Evolutionary conservation across 2,888 invertebrate species (phyloP).

Genomic region (Lasius platythorax): DNA sequence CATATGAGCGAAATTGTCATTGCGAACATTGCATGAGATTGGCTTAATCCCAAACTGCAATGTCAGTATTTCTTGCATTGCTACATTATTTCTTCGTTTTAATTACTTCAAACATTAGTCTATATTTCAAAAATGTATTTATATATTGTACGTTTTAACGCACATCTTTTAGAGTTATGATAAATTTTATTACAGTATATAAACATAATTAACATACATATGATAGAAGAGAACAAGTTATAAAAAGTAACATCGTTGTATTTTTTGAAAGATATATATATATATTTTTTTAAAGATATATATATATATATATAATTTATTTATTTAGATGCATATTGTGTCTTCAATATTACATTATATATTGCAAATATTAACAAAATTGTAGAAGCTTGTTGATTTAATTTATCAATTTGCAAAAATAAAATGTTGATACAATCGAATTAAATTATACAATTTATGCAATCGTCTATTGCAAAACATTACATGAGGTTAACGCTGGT

Average conservation of each 20-base stretch:
- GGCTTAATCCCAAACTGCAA: conserved; percentile 5
- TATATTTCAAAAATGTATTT: conserved; percentile 7
- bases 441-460: background rate
- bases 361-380: background rate
- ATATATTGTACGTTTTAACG: background rate
- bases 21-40: conserved; percentile 7
- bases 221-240: background rate
- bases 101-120: background rate
- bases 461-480: conserved; percentile 19
- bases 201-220: background rate
- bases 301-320: conserved; percentile 16
- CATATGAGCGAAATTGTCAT: background rate
- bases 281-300: background rate
- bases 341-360: background rate
- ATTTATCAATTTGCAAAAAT: conserved; percentile 10
- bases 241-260: background rate
- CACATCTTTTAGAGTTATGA: background rate
- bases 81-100: background rate
- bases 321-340: background rate
- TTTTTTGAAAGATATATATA: background rate
- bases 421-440: background rate
- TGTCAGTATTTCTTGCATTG: background rate
- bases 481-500: background rate
- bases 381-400: conserved; percentile 11
- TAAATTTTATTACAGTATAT: conserved; percentile 11